These are phyloP conservation scores for Cryptomyrus ogoouensis DNA, from an alignment of 2,113 vertebrate genomes.

Conservation along the genomic window DNA sequence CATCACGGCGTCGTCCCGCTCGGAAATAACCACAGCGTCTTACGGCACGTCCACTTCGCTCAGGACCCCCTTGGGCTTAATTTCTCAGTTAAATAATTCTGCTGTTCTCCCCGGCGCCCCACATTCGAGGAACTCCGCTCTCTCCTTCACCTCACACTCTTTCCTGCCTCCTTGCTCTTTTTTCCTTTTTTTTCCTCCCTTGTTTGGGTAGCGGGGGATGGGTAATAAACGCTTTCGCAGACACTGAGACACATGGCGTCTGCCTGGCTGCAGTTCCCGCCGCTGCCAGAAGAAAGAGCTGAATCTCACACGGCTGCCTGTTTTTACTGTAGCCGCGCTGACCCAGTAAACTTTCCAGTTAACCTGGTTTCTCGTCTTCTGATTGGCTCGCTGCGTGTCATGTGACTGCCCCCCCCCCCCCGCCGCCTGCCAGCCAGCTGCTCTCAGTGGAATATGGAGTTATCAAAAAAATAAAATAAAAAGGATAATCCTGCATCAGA, in stretches of 20 bases:
- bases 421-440: background rate
- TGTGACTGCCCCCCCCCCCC: background rate
- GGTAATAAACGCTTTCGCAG: background rate
- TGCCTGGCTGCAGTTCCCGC: constrained; percentile 13
- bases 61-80: background rate
- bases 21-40: background rate
- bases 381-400: constrained; percentile 49
- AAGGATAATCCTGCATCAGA: background rate
- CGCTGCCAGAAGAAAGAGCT: constrained; percentile 22
- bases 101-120: background rate
- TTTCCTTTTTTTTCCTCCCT: background rate
- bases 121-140: background rate
- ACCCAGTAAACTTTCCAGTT: constrained; percentile 46
- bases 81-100: background rate
- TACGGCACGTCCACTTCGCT: background rate
- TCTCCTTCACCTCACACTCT: background rate
- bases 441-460: constrained; percentile 20
- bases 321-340: constrained; percentile 41
- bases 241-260: constrained; percentile 13
- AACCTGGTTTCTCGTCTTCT: constrained; percentile 49
- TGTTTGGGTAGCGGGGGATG: background rate
- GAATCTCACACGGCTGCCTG: constrained; percentile 37
- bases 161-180: background rate
- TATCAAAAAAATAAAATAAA: background rate
- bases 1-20: too few species aligned